A percentile compares a stretch with the other conserved stretches of the same genome.
Conservation (phyloP, 2,113 vertebrate genomes). For the Calidris pygmaea region DNA sequence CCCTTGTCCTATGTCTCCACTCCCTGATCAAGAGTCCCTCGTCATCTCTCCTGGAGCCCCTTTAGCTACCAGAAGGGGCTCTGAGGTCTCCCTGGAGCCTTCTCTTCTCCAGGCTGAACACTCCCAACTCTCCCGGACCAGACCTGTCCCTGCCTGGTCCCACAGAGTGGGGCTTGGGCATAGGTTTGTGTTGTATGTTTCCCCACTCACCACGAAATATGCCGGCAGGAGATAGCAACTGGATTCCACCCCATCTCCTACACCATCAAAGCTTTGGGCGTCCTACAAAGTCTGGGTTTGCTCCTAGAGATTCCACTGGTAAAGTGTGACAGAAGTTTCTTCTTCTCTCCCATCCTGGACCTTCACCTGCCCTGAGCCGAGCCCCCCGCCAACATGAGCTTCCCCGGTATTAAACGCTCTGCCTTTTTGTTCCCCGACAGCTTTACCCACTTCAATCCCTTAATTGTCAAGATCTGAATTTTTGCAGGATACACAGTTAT, state of each 20-base stretch:
- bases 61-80: too few species aligned
- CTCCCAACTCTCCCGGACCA: not conserved
- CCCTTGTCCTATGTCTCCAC: too few species aligned
- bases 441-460: conserved; percentile 36
- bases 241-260: not conserved
- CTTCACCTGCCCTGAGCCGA: not conserved
- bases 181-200: not conserved
- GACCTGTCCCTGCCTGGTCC: not conserved
- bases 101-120: too few species aligned
- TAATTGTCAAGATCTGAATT: conserved; percentile 51
- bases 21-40: too few species aligned
- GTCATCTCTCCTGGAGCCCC: too few species aligned
- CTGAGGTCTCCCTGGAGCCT: too few species aligned
- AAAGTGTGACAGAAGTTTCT: not conserved
- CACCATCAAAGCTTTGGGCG: not conserved
- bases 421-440: not conserved
- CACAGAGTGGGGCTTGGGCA: not conserved
- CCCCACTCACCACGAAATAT: not conserved
- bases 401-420: not conserved
- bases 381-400: not conserved
- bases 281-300: not conserved
- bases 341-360: not conserved
- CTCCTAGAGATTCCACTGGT: not conserved
- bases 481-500: conserved; percentile 44
- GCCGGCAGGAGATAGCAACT: not conserved